Base-by-base conservation (phyloP, 1,140 invertebrate species). In the Neoseiulus cucumeris region DNA sequence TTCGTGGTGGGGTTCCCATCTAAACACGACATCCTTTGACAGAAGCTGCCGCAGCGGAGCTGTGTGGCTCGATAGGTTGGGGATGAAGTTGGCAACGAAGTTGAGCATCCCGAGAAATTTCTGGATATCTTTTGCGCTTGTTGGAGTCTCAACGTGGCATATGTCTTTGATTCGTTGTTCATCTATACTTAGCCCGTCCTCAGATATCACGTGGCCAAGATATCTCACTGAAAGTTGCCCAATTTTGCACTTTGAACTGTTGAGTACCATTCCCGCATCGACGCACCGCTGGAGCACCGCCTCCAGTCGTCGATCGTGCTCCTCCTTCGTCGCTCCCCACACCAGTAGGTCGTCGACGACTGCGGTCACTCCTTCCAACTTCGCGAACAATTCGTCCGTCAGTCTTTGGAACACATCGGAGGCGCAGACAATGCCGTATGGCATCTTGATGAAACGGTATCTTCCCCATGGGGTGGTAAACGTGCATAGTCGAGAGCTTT, bases 11-110 rank as follows among this genome's bases (percentile, higher is more conserved):
- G 18, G 28, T 22, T 17, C 55, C 66, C 66, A 66, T 25, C n/a
- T 28, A 39, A 47, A 66, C 39, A n/a, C 25, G 18, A 29, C 22
- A 22, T 67, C 33, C 29, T 68, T 68, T 7, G 20, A 18, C 6
- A 67, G 64, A 9, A 79, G 68, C 33, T 70, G 42, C 66, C 74
- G 71, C 4, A 80, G 66, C 14, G 76, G 75, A 1, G 67, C 70
- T 7, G 72, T 70, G 2, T 76, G 17, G 7, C 69, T 68, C 4
- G 75, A 69, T 59, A 77, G 72, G 44, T 76, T 69, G 39, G 70
- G 68, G 7, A 79, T 69, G 67, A 79, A 80, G 18, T 75, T 69
- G 44, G 75, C 68, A 65, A 77, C 79, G 70, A 75, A 80, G 28
- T 71, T 71, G 20, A 70, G 66, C 9, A 68, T 33, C 9, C 68